phyloP scores from a whole-genome alignment of 2,888 invertebrate species.

The Priocnemis perturbator region DNA sequence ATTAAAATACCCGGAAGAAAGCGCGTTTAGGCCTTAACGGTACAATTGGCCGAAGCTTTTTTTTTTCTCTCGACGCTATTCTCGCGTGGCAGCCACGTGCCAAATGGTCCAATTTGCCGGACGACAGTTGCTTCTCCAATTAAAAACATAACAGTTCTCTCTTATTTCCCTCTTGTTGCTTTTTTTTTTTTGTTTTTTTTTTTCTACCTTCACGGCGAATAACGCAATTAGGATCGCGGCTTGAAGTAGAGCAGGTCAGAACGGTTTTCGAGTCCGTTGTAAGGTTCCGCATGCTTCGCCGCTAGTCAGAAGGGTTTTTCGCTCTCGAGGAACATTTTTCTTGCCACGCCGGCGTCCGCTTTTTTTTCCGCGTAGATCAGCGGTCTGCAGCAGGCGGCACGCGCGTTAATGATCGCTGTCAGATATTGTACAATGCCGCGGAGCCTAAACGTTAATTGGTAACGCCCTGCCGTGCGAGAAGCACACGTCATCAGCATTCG shows the following conservation, averaged over 20 bases:
- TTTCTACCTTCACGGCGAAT: constrained; percentile 23
- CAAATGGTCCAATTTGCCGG: constrained; percentile 58
- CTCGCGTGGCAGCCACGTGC: constrained; percentile 58
- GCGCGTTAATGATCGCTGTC: constrained; percentile 45
- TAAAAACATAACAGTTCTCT: constrained; percentile 56
- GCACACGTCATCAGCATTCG: no score
- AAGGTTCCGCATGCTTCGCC: neutral
- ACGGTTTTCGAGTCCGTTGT: neutral
- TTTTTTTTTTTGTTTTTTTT: constrained; percentile 33
- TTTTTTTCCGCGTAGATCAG: constrained; percentile 23
- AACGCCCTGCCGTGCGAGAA: constrained; percentile 15
- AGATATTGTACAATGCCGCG: constrained; percentile 35
- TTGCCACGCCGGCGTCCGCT: constrained; percentile 1
- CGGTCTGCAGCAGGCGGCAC: constrained; percentile 41
- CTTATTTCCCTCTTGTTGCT: constrained; percentile 39
- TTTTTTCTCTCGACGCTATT: constrained; percentile 35
- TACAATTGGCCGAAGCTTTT: neutral
- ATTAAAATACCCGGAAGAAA: constrained; percentile 51
- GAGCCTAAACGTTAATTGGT: constrained; percentile 43
- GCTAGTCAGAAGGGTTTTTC: constrained; percentile 45
- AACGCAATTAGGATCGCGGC: constrained; percentile 52
- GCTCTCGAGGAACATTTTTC: constrained; percentile 15
- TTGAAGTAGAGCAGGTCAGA: constrained; percentile 1
- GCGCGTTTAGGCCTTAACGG: constrained; percentile 37
- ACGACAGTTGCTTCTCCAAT: constrained; percentile 62